Evolutionary conservation across 1,140 invertebrate genomes (phyloP).

Genomic region (Leguminivora glycinivorella): DNA sequence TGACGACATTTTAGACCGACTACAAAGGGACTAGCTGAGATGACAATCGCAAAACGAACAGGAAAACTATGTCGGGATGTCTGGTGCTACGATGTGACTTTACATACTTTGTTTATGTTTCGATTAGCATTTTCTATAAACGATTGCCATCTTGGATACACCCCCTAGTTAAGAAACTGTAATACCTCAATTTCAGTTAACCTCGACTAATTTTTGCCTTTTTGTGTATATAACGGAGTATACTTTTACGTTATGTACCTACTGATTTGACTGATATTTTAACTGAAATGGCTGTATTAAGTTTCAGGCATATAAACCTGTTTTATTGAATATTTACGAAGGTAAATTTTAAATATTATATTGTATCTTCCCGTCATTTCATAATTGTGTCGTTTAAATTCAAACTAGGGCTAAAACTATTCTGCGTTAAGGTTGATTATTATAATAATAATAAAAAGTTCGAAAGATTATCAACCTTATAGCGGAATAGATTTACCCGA

Average conservation of each 20-base stretch:
- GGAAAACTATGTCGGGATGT: too few species aligned
- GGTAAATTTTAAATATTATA: not conserved
- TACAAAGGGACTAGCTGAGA: not conserved
- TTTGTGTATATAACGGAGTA: not conserved
- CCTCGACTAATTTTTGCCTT: not conserved
- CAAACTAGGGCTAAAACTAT: too few species aligned
- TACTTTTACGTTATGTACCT: not conserved
- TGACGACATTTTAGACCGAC: not conserved
- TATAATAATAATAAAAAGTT: too few species aligned
- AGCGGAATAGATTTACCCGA: too few species aligned
- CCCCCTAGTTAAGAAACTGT: not conserved
- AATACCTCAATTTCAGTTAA: constrained; percentile 6
- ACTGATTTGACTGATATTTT: not conserved
- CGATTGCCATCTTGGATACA: too few species aligned
- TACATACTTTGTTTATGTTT: too few species aligned
- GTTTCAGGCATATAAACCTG: not conserved
- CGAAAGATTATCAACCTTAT: too few species aligned
- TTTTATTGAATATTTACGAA: not conserved
- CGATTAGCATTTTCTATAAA: too few species aligned
- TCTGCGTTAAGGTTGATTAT: too few species aligned
- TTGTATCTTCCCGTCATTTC: constrained; percentile 2
- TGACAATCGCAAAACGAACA: too few species aligned
- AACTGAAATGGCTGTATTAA: constrained; percentile 5
- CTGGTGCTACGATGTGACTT: too few species aligned
- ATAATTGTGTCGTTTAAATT: too few species aligned